Base-by-base conservation (phyloP, 1,140 invertebrate species). In the Aphelinus atriplicis region DNA sequence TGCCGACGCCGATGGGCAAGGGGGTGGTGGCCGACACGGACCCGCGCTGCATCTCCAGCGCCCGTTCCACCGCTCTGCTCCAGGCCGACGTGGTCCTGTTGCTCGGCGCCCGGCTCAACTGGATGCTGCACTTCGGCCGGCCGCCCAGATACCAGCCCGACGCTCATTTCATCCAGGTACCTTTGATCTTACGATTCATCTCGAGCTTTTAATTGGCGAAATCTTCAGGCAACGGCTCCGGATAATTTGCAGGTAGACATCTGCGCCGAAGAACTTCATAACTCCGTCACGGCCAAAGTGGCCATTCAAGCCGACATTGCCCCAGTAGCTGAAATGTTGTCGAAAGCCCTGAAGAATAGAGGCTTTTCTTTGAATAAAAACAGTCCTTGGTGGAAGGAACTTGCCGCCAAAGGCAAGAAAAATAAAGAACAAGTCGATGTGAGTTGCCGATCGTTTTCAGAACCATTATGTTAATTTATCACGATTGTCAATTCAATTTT, bases 1-100 rank as follows among this genome's bases (percentile, higher is more conserved):
- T 99, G 48, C 93, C 97, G 1, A 98, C 96, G 10, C 97, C 97
- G 1, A 98, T 99, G 96, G 97, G 95, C 78, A 99, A 98, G 89
- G 97, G 97, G 55, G 95, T 98, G 2, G 91, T 98, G 7, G 89
- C 95, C 0, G 97, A 99, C 85, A 90, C 89, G 10, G 93, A 96
- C 78, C 76, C 86, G 1, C 89, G 92, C 72, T 96, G 95, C 86
- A 94, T 98, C 3, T 92, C 93, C 2, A 91, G 95, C 26, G 96
- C 97, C 1, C 90, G 97, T 75, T 97, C 97, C 0, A 82, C 91
- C 48, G 97, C 96, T 9, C 87, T 99, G 45, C 92, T 94, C 78
- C 90, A 96, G 78, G 94, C 96, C 43, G 97, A 99, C 86, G 93
- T 97, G 0, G 91, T 99, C 5, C 78, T 99, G 2, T 86, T 99